phyloP scores from a whole-genome alignment of 2,797 vertebrate genomes.

The Uromys caudimaculatus region DNA sequence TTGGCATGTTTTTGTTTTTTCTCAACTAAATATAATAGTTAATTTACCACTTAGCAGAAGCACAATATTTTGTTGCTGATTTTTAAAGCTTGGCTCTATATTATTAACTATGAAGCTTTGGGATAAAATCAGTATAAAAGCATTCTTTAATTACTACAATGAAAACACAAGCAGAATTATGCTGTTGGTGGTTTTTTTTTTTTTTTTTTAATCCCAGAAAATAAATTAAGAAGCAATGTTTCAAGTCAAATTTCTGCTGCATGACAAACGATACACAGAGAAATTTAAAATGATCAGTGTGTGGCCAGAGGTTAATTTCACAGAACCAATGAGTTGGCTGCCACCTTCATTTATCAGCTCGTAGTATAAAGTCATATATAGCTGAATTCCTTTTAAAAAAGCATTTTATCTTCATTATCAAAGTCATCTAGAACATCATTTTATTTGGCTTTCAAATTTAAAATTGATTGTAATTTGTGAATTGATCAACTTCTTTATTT shows the following conservation, averaged over 20 bases:
- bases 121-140: background rate
- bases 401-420: background rate
- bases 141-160: background rate
- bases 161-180: conserved; percentile 34
- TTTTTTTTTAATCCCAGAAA: background rate
- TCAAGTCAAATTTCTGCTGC: background rate
- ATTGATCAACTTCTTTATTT: background rate
- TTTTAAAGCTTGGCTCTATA: background rate
- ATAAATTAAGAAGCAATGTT: background rate
- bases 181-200: background rate
- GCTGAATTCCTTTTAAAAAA: background rate
- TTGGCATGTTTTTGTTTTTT: conserved; percentile 5
- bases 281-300: background rate
- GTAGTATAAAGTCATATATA: background rate
- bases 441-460: background rate
- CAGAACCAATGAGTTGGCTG: background rate
- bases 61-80: background rate
- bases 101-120: background rate
- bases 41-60: conserved; percentile 27
- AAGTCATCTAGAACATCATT: background rate
- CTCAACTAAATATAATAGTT: background rate
- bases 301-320: background rate
- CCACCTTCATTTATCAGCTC: background rate
- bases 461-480: background rate
- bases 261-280: background rate